Base-by-base conservation (phyloP, 1,140 invertebrate species). In the Laodelphax striatellus region DNA sequence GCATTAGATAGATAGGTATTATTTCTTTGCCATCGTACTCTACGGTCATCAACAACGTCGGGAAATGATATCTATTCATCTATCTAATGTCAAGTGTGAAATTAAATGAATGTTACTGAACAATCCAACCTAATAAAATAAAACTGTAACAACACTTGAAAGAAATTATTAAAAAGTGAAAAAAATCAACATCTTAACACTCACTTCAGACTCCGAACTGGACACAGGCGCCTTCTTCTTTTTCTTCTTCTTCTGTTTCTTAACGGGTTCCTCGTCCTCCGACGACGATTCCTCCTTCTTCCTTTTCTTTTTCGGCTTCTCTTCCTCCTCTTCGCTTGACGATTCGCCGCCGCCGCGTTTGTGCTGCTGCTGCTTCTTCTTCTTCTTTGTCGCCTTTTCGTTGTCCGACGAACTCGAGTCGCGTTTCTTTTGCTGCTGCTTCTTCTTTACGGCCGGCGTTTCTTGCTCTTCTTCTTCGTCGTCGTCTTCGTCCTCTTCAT, bases 301-400 rank as follows among this genome's bases (percentile, higher is more conserved):
- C 72, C 79, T 81, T 70, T 84, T 84, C 66, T 83, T 83, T 63
- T 81, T 80, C 65, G 83, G 82, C 60, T 82, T 77, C n/a, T n/a
- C n/a, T 56, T 81, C 78, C 58, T 83, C 82, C 8, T 82, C 76
- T 67, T 86, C 85, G 21, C 68, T 71, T 24, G 64, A 67, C 19
- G 71, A 69, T 46, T 74, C 71, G 34, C 9, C 34, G 34, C 9
- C 34, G 9, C 22, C 62, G 52, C 19, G 54, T 61, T 56, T 69
- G 68, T 55, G 46, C 14, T 54, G 44, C 4, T 38, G 34, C 19
- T 64, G 2, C 66, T 77, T 78, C 44, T 71, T 71, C 59, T 76
- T 76, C 61, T 77, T 76, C 64, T 64, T 69, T 62, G 68, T 70
- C 24, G 72, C 71, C 41, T 73, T 71, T 57, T 76, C 75, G 17